These are phyloP conservation scores for Aegypius monachus DNA, from an alignment of 2,113 vertebrate genomes.

Conservation along the genomic window DNA sequence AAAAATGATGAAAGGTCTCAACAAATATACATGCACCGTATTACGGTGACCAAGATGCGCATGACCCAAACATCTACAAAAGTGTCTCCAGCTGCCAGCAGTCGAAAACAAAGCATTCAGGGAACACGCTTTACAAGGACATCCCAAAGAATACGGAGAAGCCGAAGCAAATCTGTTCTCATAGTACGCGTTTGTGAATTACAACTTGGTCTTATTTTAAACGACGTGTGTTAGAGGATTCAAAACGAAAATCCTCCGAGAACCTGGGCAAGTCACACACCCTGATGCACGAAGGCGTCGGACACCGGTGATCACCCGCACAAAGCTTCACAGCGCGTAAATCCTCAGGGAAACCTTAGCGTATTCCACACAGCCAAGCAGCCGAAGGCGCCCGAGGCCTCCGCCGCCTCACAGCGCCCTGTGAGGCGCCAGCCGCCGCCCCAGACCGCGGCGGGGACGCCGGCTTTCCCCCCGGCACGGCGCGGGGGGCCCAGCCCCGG, in stretches of 20 bases:
- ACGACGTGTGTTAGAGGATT: rapidly evolving
- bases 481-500: no score
- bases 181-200: rapidly evolving
- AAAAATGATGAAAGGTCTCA: not conserved
- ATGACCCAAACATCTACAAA: not conserved
- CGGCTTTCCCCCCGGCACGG: no score
- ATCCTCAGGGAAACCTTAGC: rapidly evolving
- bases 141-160: not conserved
- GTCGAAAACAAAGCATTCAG: not conserved
- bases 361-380: not conserved
- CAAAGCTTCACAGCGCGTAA: rapidly evolving
- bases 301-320: rapidly evolving
- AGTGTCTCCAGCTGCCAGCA: not conserved
- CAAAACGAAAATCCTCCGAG: not conserved
- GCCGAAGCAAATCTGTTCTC: not conserved
- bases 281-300: rapidly evolving
- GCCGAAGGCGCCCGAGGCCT: rapidly evolving
- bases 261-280: not conserved
- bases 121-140: not conserved
- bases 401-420: not conserved
- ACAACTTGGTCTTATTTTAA: rapidly evolving
- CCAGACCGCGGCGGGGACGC: not conserved
- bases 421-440: not conserved
- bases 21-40: rapidly evolving
- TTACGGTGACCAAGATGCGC: rapidly evolving